These are phyloP conservation scores for Musca domestica DNA, from an alignment of 1,140 invertebrate species.

Conservation along the genomic window DNA sequence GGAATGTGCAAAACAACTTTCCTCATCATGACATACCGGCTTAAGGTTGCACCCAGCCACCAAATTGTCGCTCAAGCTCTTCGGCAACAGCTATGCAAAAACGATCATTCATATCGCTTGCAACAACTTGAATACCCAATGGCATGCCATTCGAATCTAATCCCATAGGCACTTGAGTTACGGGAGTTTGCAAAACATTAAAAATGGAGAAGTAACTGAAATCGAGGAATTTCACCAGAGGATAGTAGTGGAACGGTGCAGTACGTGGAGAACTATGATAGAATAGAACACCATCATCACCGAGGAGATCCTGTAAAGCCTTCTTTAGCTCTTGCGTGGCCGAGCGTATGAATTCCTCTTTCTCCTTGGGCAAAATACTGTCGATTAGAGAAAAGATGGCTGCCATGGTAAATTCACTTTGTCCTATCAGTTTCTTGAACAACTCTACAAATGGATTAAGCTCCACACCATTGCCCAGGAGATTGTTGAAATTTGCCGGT, in stretches of 20 bases:
- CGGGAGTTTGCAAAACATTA: slow-evolving; percentile 81
- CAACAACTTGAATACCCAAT: slow-evolving; percentile 78
- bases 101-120: slow-evolving; percentile 74
- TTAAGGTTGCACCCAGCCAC: slow-evolving; percentile 74
- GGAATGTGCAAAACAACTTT: too few relatives aligned
- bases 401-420: slow-evolving; percentile 64
- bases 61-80: slow-evolving; percentile 78
- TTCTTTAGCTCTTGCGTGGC: slow-evolving; percentile 61
- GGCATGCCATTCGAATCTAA: slow-evolving; percentile 71
- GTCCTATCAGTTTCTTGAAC: slow-evolving; percentile 59
- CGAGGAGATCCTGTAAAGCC: slow-evolving; percentile 68
- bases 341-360: slow-evolving; percentile 63
- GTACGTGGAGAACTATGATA: slow-evolving; percentile 79
- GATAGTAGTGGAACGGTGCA: slow-evolving; percentile 83
- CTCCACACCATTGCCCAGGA: slow-evolving; percentile 64
- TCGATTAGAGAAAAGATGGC: slow-evolving; percentile 68
- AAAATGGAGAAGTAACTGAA: slow-evolving; percentile 88
- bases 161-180: slow-evolving; percentile 78
- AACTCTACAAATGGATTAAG: slow-evolving; percentile 59
- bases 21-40: too few relatives aligned
- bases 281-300: slow-evolving; percentile 77
- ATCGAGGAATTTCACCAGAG: slow-evolving; percentile 78
- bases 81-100: slow-evolving; percentile 79
- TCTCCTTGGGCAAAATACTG: slow-evolving; percentile 62
- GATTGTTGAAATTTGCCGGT: slow-evolving; percentile 60